Evolutionary conservation across 2,888 invertebrate genomes (phyloP).

Genomic region (Idaea biselata): DNA sequence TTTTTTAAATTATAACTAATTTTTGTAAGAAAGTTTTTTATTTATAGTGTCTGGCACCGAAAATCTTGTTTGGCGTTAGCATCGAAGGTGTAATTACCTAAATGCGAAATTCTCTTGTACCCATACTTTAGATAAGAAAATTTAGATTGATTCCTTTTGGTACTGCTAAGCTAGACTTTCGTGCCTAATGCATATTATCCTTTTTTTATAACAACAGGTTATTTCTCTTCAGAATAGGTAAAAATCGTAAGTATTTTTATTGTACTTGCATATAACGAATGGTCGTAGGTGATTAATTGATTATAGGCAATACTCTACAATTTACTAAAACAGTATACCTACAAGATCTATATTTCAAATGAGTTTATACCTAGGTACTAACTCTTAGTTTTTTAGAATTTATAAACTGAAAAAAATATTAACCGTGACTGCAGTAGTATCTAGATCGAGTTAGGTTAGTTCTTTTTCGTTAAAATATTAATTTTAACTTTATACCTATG

Average conservation of each 20-base stretch:
- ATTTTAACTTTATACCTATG: neutral
- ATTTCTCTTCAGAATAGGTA: no score
- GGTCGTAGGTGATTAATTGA: no score
- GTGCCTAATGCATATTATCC: neutral
- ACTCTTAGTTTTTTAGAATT: neutral
- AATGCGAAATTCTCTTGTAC: neutral
- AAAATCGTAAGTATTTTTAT: no score
- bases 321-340: no score
- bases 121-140: neutral
- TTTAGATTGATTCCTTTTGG: neutral
- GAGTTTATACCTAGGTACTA: neutral
- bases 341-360: neutral
- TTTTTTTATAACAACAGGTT: no score
- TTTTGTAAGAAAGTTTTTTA: constrained; percentile 30
- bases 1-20: constrained; percentile 28
- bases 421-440: neutral
- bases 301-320: no score
- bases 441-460: neutral
- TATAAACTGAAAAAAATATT: neutral
- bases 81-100: neutral
- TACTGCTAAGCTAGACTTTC: neutral
- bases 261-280: no score
- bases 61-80: neutral
- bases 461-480: neutral
- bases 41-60: constrained; percentile 15